Percentiles rank a stretch among this genome's conserved stretches.
Conservation (phyloP, 1,140 invertebrate genomes). For the Augochlora pura region DNA sequence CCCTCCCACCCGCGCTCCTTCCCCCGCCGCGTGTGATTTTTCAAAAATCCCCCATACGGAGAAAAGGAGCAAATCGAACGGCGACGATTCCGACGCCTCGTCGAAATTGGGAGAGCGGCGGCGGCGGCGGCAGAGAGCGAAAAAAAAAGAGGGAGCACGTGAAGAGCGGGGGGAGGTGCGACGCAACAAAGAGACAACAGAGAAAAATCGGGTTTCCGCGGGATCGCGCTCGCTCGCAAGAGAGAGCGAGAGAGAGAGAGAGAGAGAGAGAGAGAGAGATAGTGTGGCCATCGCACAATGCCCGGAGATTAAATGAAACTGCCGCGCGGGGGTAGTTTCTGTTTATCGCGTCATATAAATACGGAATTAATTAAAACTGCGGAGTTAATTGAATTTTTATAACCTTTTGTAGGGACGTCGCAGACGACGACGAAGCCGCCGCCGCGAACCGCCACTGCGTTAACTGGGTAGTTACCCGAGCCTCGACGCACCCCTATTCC, state of each 20-base stretch:
- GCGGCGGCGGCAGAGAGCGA: neutral
- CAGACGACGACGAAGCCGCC: neutral
- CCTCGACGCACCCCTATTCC: conserved; percentile 55
- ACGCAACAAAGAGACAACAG: conserved; percentile 4
- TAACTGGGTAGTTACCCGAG: conserved; percentile 68
- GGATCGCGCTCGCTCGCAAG: too few species aligned
- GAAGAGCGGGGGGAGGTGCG: conserved; percentile 1
- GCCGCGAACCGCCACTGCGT: conserved; percentile 60
- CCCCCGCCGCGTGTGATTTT: conserved; percentile 7
- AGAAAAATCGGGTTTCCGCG: conserved; percentile 33
- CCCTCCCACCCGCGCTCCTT: too few species aligned
- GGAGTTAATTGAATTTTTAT: conserved; percentile 77
- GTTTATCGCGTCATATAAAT: conserved; percentile 74
- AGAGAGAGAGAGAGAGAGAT: too few species aligned
- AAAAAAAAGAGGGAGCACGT: too few species aligned
- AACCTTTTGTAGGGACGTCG: conserved; percentile 53
- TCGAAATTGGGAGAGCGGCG: neutral
- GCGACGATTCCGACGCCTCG: neutral
- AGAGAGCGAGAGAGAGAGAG: too few species aligned
- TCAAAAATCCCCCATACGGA: neutral
- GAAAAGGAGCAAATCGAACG: neutral
- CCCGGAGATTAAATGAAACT: conserved; percentile 65
- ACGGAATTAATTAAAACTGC: conserved; percentile 74
- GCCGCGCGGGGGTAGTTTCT: conserved; percentile 59
- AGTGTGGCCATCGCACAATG: conserved; percentile 34